Evolutionary conservation across 2,113 vertebrate genomes (phyloP), one percentile per base, ranked within the genome.

Genomic region (Acanthochromis polyacanthus): DNA sequence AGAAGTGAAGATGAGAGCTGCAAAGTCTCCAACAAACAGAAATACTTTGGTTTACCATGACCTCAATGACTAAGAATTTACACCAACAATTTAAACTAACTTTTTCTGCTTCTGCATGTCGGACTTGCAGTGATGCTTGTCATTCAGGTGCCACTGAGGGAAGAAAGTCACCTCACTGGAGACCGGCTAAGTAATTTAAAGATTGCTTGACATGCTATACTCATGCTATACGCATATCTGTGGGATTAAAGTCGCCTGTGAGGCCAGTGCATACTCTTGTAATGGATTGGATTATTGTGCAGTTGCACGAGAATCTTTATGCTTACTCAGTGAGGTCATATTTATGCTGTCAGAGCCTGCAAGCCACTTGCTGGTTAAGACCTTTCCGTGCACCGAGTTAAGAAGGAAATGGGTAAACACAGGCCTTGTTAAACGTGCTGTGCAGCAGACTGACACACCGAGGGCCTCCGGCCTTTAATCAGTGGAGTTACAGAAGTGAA

Each of bases 401-500:
- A 59, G 74, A 68, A 61, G 85, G 67, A 91, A 83, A 75, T 7
- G 80, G 66, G 72, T 81, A 78, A 92, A 88, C 80, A 81, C 51
- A 22, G 63, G 22, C 48, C 77, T 84, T 75, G 84, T 81, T 87
- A 83, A 90, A 87, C n/a, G 75, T 86, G 86, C 70, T 76, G 50
- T 73, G 81, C 69, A 17, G 73, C 71, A 79, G 71, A 48, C 64
- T 20, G 71, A 80, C 80, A 83, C 75, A 62, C 70, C 0, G 58
- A 66, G 76, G 82, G 68, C 75, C 88, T 55, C 71, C 1, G 20
- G 73, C 77, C 81, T 87, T 89, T 88, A 91, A 91, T 91, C 90
- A 89, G 89, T 0, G 4, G 45, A 76, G 85, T 71, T 75, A 86
- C 89, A 86, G 59, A 58, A 86, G 84, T 90, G 88, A 92, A 90